Evolutionary conservation across 1,140 invertebrate genomes (phyloP).

Genomic region (Centruroides vittatus): DNA sequence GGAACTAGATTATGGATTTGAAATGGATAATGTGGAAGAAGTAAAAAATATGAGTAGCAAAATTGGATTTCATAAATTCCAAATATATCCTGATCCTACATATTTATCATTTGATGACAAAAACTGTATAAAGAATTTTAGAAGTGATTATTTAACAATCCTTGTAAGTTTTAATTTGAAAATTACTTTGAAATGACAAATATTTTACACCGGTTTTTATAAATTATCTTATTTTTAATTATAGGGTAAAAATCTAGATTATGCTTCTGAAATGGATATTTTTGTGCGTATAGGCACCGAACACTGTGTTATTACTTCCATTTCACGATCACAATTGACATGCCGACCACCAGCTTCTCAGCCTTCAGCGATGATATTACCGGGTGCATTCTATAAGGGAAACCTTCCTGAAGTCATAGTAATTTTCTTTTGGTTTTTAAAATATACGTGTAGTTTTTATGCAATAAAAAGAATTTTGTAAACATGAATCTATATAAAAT

Average conservation of each 20-base stretch:
- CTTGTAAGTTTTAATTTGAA: slow-evolving; percentile 47
- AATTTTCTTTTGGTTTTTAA: no score
- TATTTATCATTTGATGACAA: slow-evolving; percentile 79
- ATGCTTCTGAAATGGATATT: slow-evolving; percentile 78
- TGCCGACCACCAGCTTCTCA: slow-evolving; percentile 67
- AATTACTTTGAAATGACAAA: no score
- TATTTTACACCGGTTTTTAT: no score
- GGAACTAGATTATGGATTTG: slow-evolving; percentile 76
- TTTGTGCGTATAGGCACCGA: slow-evolving; percentile 76
- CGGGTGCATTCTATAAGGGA: slow-evolving; percentile 30
- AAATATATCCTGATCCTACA: slow-evolving; percentile 82
- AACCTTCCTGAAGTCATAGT: slow-evolving; percentile 21
- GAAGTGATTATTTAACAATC: slow-evolving; percentile 90
- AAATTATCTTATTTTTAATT: not conserved
- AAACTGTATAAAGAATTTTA: slow-evolving; percentile 68
- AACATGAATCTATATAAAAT: no score
- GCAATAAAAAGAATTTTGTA: no score
- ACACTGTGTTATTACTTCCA: slow-evolving; percentile 81
- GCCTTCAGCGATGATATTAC: slow-evolving; percentile 44
- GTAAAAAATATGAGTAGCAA: slow-evolving; percentile 60
- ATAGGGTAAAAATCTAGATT: slow-evolving; percentile 72
- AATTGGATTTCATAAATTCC: slow-evolving; percentile 45
- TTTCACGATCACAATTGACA: slow-evolving; percentile 73
- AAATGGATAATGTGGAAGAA: slow-evolving; percentile 79
- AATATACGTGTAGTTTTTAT: no score